Evolutionary conservation across 2,888 invertebrate genomes (phyloP), one percentile per base, ranked within the genome.

Genomic region (Sesia bembeciformis): DNA sequence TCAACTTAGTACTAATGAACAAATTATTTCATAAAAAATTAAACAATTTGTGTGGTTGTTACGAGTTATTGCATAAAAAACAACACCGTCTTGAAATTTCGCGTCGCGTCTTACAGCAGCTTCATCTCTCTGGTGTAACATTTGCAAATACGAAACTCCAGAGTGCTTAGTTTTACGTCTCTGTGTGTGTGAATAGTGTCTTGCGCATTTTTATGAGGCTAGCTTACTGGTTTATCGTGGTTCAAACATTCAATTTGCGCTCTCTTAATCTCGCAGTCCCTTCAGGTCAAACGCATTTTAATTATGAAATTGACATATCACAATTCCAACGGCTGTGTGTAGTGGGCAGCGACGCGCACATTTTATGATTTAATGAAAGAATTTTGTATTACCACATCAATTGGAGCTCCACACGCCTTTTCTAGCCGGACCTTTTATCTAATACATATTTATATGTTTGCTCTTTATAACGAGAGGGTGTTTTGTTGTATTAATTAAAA

Each of bases 271-370:
- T 79, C 76, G 60, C 57, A 67, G 68, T 73, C 78, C 78, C 79
- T 74, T 66, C 62, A 65, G 88, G 89, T 89, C 87, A 88, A 85
- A 84, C 81, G 87, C 79, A 84, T 85, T 88, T 85, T 85, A 89
- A 88, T 88, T 88, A 88, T 83, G 80, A 82, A 87, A 87, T 88
- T 89, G 89, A 88, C 88, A 89, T 87, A 84, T 87, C 84, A 77
- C 74, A 72, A 74, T 39, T 8, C 42, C 23, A 39, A 51, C 51
- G 69, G 74, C 62, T 7, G 49, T 8, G n/a, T 4, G 39, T 7
- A 39, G 50, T 50, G 50, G 6, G 73, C 76, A 70, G 61, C 67
- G 69, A 73, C 61, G 70, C 75, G 72, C 62, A 63, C 65, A 74
- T 78, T 83, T 84, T 81, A 80, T 84, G 78, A 87, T 89, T 89